Base-by-base conservation (phyloP, 1,140 invertebrate genomes). In the Scaptomyza graminum region DNA sequence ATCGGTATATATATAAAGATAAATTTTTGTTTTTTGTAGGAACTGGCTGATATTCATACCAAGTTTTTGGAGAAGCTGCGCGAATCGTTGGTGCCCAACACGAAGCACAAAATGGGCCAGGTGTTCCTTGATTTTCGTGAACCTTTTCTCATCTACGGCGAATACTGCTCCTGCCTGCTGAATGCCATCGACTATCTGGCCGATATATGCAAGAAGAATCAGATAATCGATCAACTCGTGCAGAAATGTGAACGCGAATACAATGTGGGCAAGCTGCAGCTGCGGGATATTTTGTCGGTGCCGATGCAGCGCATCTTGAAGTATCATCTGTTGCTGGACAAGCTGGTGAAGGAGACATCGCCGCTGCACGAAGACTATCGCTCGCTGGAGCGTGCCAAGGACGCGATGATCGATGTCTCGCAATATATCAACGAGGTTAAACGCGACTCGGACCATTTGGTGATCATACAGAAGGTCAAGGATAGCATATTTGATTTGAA, bases 381-480 rank as follows among this genome's bases (percentile, higher is more conserved):
- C 11, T 95, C 95, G 12, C 92, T 99, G 56, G 95, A 96, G 76
- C 94, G 95, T 85, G 98, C 98, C n/a, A 95, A 97, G 79, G 97
- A 99, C 92, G 96, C 96, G 25, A 99, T 99, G 98, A 94, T 98
- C 64, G 98, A 99, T 92, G 95, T 99, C 28, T 97, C 98, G 11
- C 95, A 98, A 81, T 99, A 98, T 92, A 98, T 99, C 67, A 99
- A 99, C 92, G 98, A 99, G 94, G 97, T 99, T n/a, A 99, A 99
- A 87, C 93, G 98, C 50, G 98, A 99, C 93, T 97, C 96, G 55
- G 98, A 99, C 91, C 97, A 97, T 55, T 92, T 99, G 16, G 95
- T 96, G 67, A 95, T 99, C 52, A 97, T 99, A 76, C 94, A 95
- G 68, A 97, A 98, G 92, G 96, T 99, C 61, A 96, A 98, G 94